A percentile compares a stretch with the other conserved stretches of the same genome.
These are phyloP conservation scores for Channallabes apus DNA, from an alignment of 2,797 vertebrate genomes.

Conservation along the genomic window DNA sequence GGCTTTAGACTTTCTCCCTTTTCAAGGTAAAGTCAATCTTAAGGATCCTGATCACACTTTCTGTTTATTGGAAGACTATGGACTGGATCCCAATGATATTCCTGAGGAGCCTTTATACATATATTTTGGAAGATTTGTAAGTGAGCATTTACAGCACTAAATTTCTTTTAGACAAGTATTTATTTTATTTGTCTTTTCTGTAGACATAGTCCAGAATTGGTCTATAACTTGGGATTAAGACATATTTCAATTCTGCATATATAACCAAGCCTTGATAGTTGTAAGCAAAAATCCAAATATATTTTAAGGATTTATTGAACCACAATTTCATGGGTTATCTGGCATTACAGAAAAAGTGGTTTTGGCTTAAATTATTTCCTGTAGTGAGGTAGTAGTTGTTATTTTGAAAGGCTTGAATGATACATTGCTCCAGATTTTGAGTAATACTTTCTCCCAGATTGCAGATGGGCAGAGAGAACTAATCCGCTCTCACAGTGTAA, in stretches of 20 bases:
- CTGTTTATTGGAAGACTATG: constrained; percentile 93
- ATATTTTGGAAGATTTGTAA: constrained; percentile 98
- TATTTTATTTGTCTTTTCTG: background rate
- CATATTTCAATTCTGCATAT: background rate
- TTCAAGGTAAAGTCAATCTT: constrained; percentile 89
- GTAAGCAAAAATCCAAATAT: background rate
- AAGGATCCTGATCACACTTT: constrained; percentile 89
- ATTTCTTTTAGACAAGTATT: background rate
- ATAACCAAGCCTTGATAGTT: background rate
- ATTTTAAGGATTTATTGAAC: background rate
- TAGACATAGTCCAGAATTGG: background rate
- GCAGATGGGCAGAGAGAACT: constrained; percentile 95
- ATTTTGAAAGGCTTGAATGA: background rate
- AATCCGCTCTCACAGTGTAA: constrained; percentile 94
- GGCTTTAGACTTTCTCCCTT: constrained; percentile 91
- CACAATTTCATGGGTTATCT: background rate
- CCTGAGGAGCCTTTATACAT: constrained; percentile 85
- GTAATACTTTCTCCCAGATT: constrained; percentile 72
- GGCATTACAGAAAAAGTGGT: background rate
- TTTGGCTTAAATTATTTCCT: background rate
- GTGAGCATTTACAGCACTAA: constrained; percentile 51
- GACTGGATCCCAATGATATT: constrained; percentile 87
- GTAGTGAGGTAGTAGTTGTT: background rate
- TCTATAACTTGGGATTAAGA: background rate
- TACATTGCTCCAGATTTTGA: background rate